Percentiles rank a stretch among this genome's conserved stretches.
phyloP scores from a whole-genome alignment of 2,888 invertebrate genomes.

The Neoitamus cyanurus region DNA sequence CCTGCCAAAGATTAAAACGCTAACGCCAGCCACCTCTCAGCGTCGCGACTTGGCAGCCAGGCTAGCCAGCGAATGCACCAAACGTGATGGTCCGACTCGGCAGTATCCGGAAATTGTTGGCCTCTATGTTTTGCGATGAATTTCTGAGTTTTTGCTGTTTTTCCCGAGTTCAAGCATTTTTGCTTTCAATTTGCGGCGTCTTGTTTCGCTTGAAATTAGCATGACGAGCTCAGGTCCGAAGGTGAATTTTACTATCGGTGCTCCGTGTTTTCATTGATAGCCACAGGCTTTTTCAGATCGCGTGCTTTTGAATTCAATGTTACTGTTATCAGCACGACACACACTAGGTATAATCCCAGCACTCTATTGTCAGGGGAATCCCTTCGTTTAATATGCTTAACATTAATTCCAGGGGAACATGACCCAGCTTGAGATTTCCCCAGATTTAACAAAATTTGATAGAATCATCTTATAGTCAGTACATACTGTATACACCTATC shows the following conservation, averaged over 20 bases:
- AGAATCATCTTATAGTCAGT: too few species aligned
- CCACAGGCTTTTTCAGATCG: background rate
- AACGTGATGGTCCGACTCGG: background rate
- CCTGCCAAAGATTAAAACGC: conserved; percentile 20
- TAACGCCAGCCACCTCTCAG: background rate
- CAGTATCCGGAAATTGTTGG: conserved; percentile 16
- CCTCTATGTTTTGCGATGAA: background rate
- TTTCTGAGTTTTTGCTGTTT: background rate
- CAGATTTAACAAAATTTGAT: background rate
- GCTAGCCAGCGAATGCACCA: background rate
- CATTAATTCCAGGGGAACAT: background rate
- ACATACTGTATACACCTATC: too few species aligned
- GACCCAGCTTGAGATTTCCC: background rate
- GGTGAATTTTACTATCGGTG: background rate
- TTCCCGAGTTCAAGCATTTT: background rate
- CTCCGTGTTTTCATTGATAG: background rate
- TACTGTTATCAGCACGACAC: background rate
- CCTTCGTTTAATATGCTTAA: background rate
- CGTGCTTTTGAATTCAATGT: background rate
- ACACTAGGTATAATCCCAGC: background rate
- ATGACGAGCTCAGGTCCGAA: background rate
- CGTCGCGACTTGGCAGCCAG: background rate
- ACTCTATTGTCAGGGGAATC: background rate
- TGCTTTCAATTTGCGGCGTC: background rate
- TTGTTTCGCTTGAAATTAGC: background rate